phyloP scores from a whole-genome alignment of 2,888 invertebrate species.

The Pristionchus mayeri region DNA sequence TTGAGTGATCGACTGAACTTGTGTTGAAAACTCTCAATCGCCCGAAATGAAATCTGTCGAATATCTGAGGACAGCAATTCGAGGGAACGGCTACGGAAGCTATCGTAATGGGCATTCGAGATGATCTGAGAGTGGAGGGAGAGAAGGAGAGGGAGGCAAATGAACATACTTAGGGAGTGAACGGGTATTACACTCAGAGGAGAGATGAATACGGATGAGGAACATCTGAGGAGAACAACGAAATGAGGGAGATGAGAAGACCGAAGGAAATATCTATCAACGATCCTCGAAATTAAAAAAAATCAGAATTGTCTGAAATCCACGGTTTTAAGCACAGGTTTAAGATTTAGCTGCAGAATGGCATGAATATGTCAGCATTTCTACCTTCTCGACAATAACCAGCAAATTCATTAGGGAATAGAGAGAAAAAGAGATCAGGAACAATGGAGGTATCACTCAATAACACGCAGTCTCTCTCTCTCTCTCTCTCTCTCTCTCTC shows the following conservation, averaged over 20 bases:
- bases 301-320: too few relatives aligned
- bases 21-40: too few relatives aligned
- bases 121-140: neutral
- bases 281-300: neutral
- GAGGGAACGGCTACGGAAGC: neutral
- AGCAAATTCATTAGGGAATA: too few relatives aligned
- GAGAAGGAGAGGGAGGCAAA: neutral
- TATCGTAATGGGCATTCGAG: neutral
- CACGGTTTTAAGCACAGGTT: too few relatives aligned
- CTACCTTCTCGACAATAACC: too few relatives aligned
- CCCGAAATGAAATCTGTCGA: too few relatives aligned
- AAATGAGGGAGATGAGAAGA: neutral
- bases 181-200: conserved; percentile 19
- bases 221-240: neutral
- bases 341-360: too few relatives aligned
- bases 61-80: neutral
- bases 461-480: conserved; percentile 1
- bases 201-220: conserved; percentile 15
- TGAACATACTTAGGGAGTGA: conserved; percentile 45
- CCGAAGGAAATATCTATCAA: neutral
- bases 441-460: conserved; percentile 1
- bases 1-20: too few relatives aligned
- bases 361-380: too few relatives aligned
- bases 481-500: neutral
- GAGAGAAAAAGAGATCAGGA: neutral